A percentile compares a stretch with the other conserved stretches of the same genome.
phyloP scores from a whole-genome alignment of 2,113 vertebrate species.

The Rallus limicola region DNA sequence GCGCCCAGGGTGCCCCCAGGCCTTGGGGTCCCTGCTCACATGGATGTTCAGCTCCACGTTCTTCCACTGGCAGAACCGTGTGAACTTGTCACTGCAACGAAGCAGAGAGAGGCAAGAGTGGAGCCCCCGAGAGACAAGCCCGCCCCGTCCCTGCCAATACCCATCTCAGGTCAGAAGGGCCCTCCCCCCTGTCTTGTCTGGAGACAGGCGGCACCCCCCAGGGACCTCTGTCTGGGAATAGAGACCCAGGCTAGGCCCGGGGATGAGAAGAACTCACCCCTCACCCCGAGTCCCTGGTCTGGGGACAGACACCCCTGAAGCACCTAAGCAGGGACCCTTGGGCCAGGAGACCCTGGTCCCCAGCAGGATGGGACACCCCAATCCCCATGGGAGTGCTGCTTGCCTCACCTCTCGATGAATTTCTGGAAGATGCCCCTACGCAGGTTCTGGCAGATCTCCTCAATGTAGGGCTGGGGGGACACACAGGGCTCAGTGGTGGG shows the following conservation, averaged over 20 bases:
- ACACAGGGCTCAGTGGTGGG: background rate
- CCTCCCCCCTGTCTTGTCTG: background rate
- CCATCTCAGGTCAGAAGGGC: background rate
- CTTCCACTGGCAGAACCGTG: slow-evolving; percentile 82
- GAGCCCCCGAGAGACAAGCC: background rate
- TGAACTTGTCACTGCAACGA: slow-evolving; percentile 79
- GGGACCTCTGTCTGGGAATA: background rate
- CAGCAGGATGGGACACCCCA: background rate
- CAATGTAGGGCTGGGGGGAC: slow-evolving; percentile 75
- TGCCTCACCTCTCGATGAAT: slow-evolving; percentile 79
- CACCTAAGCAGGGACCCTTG: background rate
- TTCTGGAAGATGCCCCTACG: slow-evolving; percentile 79
- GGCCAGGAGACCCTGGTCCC: background rate
- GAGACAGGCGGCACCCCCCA: background rate
- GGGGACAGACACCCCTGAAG: background rate
- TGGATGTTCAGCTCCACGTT: slow-evolving; percentile 84
- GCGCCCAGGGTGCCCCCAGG: background rate
- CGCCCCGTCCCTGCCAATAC: too few relatives aligned
- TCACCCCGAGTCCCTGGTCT: background rate
- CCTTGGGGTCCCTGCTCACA: slow-evolving; percentile 57
- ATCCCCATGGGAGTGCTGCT: fast-evolving
- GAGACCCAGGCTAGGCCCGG: background rate
- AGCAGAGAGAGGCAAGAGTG: background rate
- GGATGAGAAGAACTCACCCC: background rate
- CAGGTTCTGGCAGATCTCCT: slow-evolving; percentile 81